Evolutionary conservation across 2,888 invertebrate genomes (phyloP), one percentile per base, ranked within the genome.

Genomic region (Helobdella robusta): DNA sequence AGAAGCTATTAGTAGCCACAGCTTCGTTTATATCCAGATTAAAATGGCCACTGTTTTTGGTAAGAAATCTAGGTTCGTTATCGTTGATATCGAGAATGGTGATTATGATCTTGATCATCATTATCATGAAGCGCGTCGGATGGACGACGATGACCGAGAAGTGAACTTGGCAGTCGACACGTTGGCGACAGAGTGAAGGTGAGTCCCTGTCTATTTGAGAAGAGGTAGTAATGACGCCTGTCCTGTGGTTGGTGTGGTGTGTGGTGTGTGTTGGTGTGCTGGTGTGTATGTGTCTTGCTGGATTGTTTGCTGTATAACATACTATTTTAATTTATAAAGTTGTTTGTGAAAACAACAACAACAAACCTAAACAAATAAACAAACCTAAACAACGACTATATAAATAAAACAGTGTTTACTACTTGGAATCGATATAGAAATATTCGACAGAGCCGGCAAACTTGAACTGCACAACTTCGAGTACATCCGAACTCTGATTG

Each of bases 191-290:
- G 23, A 69, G 54, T 23, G 48, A 8, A 11, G 23, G 35, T n/a
- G 61, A 36, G 36, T 69, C 69, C 5, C 69, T 66, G 44, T 69
- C 69, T n/a, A 69, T 69, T n/a, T 32, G 44, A 23, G 65, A 56
- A 28, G 58, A 62, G n/a, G 67, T 67, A 23, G 62, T 35, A 25
- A 69, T 46, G 11, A 66, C 61, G 2, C 69, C 69, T 20, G 60
- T 64, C 48, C 65, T 62, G 35, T 28, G 18, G 11, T 11, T 59
- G 5, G 18, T 15, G 18, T 18, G 32, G 36, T 8, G 20, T 59
- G 36, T 59, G 36, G 59, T 59, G 25, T 59, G 34, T 25, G 30
- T 6, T 8, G 23, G n/a, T n/a, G n/a, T 40, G 44, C 11, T n/a
- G n/a, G n/a, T n/a, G n/a, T n/a, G n/a, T n/a, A n/a, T n/a, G n/a